Evolutionary conservation across 2,113 vertebrate species (phyloP), one percentile per base, ranked within the genome.

Genomic region (Sciurus niger): DNA sequence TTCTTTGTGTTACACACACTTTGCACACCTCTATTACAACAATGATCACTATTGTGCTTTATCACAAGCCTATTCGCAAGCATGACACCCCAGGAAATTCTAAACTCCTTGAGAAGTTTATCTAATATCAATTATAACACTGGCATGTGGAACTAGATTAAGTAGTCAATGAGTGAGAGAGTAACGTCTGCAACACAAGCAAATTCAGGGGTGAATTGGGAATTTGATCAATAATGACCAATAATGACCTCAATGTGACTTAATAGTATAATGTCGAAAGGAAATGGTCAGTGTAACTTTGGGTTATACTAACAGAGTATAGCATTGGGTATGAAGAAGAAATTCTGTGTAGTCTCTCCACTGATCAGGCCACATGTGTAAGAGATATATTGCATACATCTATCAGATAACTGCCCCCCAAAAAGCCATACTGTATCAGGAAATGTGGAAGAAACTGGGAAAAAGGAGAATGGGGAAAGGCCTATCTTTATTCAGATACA

Each of bases 71-170:
- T 40, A 30, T 60, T 65, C 73, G 32, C 12, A 60, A 60, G 8
- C 46, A 67, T 80, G 34, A n/a, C 43, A 91, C 30, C 30, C 22
- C 60, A 86, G 53, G 63, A 89, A 96, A 91, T 30, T 90, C n/a
- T 53, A 82, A 77, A 73, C n/a, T 68, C 40, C 48, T 76, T 48
- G 16, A 94, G 30, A 46, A 83, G 34, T 40, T 9, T 28, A 85
- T 40, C 80, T 82, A 89, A n/a, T 58, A 24, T 93, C 87, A 72
- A 1, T 85, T 84, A 86, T 6, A 67, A 83, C 89, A 68, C 40
- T 34, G 16, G 5, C 40, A 40, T 51, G 46, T 30, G 12, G 70
- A 85, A 80, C 70, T 91, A 46, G 18, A 4, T 37, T 85, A 67
- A 95, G 37, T 0, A 28, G 18, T 80, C 93, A 53, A 40, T 37